Conservation (phyloP, 2,888 invertebrate species). For the Lissonota sp. region DNA sequence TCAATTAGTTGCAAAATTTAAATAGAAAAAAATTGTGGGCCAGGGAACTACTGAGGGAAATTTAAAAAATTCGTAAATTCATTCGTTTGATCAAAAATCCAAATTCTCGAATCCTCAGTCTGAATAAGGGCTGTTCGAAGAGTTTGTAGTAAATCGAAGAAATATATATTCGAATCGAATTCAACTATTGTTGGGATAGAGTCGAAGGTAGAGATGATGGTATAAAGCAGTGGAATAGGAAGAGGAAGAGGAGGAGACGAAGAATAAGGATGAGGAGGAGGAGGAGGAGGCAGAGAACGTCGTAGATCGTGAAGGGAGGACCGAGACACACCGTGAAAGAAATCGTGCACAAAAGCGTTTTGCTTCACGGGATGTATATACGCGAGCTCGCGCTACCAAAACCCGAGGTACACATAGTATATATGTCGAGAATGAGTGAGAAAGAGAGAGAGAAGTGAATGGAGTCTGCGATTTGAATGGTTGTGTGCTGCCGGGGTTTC, state of each 20-base stretch:
- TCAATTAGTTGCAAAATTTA: too few relatives aligned
- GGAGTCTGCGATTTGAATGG: conserved; percentile 83
- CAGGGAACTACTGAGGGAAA: too few relatives aligned
- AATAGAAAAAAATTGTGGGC: too few relatives aligned
- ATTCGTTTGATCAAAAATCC: too few relatives aligned
- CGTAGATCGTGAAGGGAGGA: conserved; percentile 63
- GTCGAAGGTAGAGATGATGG: conserved; percentile 22
- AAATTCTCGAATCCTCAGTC: too few relatives aligned
- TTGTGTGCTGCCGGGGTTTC: conserved; percentile 69
- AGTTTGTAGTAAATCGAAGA: not conserved
- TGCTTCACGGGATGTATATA: conserved; percentile 61
- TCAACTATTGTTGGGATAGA: not conserved
- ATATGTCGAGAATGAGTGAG: conserved; percentile 73
- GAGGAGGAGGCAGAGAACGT: conserved; percentile 68
- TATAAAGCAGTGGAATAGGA: conserved; percentile 36
- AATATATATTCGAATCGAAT: not conserved
- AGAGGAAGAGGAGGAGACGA: conserved; percentile 58
- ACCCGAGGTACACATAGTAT: conserved; percentile 46
- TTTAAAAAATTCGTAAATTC: too few relatives aligned
- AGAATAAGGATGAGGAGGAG: conserved; percentile 67
- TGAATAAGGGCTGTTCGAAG: too few relatives aligned
- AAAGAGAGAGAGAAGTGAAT: conserved; percentile 75
- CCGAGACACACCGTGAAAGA: conserved; percentile 63
- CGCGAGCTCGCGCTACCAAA: conserved; percentile 46
- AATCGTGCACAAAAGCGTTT: conserved; percentile 64